Evolutionary conservation across 2,113 vertebrate genomes (phyloP).

Genomic region (Zapornia atra): DNA sequence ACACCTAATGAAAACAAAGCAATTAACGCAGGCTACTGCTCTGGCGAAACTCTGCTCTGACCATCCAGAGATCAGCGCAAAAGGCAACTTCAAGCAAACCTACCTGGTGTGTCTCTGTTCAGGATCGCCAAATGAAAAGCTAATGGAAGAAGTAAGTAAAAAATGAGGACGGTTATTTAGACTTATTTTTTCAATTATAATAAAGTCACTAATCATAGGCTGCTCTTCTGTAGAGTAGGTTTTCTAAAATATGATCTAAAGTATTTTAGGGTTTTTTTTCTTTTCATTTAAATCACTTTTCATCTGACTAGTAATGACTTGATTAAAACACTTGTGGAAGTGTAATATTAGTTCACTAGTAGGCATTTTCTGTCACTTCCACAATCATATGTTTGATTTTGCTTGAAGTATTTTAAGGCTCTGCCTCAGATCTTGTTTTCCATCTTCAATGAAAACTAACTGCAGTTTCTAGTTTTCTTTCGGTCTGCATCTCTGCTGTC

Average conservation of each 20-base stretch:
- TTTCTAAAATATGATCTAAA: background rate
- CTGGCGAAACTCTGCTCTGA: slow-evolving; percentile 91
- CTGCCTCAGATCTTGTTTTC: background rate
- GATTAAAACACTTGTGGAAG: background rate
- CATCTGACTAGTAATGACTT: background rate
- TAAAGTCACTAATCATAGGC: background rate
- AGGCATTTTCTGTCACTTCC: background rate
- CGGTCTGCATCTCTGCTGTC: background rate
- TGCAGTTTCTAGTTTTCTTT: background rate
- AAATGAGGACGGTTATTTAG: background rate
- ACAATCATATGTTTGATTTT: background rate
- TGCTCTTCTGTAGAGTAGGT: background rate
- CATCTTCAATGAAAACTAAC: background rate
- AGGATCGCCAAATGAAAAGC: slow-evolving; percentile 85
- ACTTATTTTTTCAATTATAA: slow-evolving; percentile 4
- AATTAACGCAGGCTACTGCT: slow-evolving; percentile 82
- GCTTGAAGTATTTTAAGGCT: background rate
- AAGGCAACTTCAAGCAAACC: slow-evolving; percentile 91
- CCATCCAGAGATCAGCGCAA: slow-evolving; percentile 82
- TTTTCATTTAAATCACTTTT: background rate
- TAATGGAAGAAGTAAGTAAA: slow-evolving; percentile 92
- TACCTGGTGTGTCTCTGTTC: slow-evolving; percentile 93
- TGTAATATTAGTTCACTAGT: background rate
- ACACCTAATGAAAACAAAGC: slow-evolving; percentile 90
- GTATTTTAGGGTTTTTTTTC: background rate